phyloP scores from a whole-genome alignment of 2,113 vertebrate species.

The human (Homo sapiens) region DNA sequence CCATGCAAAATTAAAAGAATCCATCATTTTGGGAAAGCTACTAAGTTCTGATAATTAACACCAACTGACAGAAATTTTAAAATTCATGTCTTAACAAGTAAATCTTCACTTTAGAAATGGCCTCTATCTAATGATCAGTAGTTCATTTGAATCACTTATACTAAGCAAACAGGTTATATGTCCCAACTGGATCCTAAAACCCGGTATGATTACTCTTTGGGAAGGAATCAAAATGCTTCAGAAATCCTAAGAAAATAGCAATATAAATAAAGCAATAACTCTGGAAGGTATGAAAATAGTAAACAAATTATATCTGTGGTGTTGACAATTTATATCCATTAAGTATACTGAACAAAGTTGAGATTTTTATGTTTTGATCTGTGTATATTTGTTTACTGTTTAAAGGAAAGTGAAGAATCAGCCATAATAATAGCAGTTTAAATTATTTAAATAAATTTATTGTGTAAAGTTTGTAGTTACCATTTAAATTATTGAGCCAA shows the following conservation, averaged over 20 bases:
- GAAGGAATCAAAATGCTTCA: not conserved
- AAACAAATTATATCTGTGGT: not conserved
- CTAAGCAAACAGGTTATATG: not conserved
- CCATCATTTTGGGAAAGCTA: not conserved
- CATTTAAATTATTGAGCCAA: not conserved
- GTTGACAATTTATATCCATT: not conserved
- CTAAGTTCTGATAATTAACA: not conserved
- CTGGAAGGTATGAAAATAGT: not conserved
- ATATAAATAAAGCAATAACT: not conserved
- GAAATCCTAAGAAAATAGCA: not conserved
- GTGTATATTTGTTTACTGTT: not conserved
- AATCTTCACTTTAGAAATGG: not conserved
- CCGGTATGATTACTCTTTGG: not conserved
- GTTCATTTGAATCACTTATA: not conserved
- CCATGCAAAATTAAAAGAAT: constrained; percentile 8
- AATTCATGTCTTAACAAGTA: not conserved
- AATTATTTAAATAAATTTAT: not conserved
- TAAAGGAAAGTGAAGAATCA: not conserved
- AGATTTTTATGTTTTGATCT: not conserved
- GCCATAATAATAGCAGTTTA: not conserved
- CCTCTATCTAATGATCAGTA: not conserved
- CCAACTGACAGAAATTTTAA: not conserved
- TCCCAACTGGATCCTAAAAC: not conserved
- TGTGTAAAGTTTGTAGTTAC: not conserved
- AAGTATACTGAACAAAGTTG: not conserved